Percentiles rank a stretch among this genome's conserved stretches.
phyloP scores from a whole-genome alignment of 2,888 invertebrate species.

The Torymus auratus region DNA sequence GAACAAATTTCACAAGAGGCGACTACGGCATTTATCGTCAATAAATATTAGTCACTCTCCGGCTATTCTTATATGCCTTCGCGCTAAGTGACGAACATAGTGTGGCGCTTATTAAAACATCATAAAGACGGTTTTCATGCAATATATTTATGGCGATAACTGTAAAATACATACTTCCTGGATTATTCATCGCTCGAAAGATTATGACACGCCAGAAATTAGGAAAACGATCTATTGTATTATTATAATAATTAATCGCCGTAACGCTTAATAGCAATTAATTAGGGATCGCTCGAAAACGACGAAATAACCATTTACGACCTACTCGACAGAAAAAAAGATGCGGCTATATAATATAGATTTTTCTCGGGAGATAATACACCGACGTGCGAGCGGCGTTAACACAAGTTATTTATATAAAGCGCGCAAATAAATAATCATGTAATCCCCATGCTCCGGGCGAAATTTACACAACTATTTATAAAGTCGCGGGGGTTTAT shows the following conservation, averaged over 20 bases:
- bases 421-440: constrained; percentile 10
- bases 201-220: too few species aligned
- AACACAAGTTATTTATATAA: too few species aligned
- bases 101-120: background rate
- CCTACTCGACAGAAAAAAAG: too few species aligned
- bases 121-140: background rate
- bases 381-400: too few species aligned
- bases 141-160: background rate
- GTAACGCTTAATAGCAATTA: too few species aligned
- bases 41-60: background rate
- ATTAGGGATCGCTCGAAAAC: too few species aligned
- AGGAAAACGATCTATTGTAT: too few species aligned
- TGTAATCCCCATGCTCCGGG: constrained; percentile 1
- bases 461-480: constrained; percentile 22
- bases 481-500: constrained; percentile 7
- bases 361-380: too few species aligned
- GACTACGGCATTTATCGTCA: constrained; percentile 1
- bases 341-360: too few species aligned
- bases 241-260: too few species aligned
- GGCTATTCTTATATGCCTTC: background rate
- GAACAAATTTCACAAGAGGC: background rate
- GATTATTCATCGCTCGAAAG: too few species aligned
- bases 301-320: too few species aligned
- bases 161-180: background rate
- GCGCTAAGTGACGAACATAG: background rate